Evolutionary conservation across 2,888 invertebrate species (phyloP).

Genomic region (Euzophera pinguis): DNA sequence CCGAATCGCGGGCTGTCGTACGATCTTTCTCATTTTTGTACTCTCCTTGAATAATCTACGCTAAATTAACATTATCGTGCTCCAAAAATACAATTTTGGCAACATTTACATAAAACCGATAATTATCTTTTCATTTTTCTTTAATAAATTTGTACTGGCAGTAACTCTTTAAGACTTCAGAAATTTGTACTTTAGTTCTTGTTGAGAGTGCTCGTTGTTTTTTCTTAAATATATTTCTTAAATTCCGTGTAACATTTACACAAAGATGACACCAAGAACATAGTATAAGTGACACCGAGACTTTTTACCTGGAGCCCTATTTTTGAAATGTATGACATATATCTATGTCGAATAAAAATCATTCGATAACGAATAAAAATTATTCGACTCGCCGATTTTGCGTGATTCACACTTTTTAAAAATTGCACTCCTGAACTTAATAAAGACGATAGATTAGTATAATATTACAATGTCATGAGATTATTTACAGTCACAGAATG

Average conservation of each 20-base stretch:
- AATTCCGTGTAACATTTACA: slow-evolving; percentile 48
- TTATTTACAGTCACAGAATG: slow-evolving; percentile 58
- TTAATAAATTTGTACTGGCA: slow-evolving; percentile 77
- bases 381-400: too few relatives aligned
- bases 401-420: too few relatives aligned
- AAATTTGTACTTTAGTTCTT: slow-evolving; percentile 77
- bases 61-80: slow-evolving; percentile 63
- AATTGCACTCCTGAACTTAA: slow-evolving; percentile 57
- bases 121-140: slow-evolving; percentile 35
- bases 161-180: slow-evolving; percentile 69
- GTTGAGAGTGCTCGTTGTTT: slow-evolving; percentile 67
- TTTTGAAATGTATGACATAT: too few relatives aligned
- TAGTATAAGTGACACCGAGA: slow-evolving; percentile 61
- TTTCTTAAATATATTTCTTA: slow-evolving; percentile 32
- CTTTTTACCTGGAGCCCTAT: too few relatives aligned
- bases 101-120: slow-evolving; percentile 71
- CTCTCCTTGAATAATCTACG: slow-evolving; percentile 60
- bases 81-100: slow-evolving; percentile 73
- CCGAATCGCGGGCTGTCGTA: slow-evolving; percentile 45
- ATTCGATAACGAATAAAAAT: too few relatives aligned
- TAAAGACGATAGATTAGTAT: slow-evolving; percentile 33
- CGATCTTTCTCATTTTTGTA: slow-evolving; percentile 51
- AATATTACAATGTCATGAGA: slow-evolving; percentile 38
- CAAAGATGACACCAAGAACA: slow-evolving; percentile 66
- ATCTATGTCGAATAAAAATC: too few relatives aligned